Evolutionary conservation across 92 coral and sea anemone genomes (phyloP).

Genomic region (Nematostella vectensis): DNA sequence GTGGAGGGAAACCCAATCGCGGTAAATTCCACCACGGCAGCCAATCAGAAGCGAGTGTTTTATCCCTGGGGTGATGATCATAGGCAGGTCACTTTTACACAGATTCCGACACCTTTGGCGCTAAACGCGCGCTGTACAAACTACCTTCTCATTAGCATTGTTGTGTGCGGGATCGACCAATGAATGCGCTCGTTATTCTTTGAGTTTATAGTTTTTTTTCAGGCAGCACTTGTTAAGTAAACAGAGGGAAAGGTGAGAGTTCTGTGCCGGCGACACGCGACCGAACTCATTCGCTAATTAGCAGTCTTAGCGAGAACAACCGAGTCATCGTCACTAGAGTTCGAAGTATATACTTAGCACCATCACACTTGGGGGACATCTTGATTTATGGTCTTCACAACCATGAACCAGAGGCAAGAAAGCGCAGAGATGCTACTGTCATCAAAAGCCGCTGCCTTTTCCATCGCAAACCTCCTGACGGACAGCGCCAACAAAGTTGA

Average conservation of each 20-base stretch:
- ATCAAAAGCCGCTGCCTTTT: slow-evolving; percentile 76
- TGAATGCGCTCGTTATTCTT: slow-evolving; percentile 62
- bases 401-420: slow-evolving; percentile 10
- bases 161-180: slow-evolving; percentile 66
- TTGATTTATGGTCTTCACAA: too few relatives aligned
- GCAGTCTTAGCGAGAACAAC: too few relatives aligned
- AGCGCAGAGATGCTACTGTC: slow-evolving; percentile 45
- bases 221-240: slow-evolving; percentile 26
- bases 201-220: slow-evolving; percentile 33
- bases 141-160: slow-evolving; percentile 57
- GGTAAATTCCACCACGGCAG: neutral
- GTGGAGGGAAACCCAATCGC: neutral
- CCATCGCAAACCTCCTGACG: slow-evolving; percentile 61
- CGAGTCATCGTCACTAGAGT: neutral
- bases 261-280: too few relatives aligned
- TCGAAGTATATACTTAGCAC: too few relatives aligned
- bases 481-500: slow-evolving; percentile 13
- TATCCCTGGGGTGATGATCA: slow-evolving; percentile 15
- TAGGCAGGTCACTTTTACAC: slow-evolving; percentile 12
- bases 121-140: slow-evolving; percentile 44
- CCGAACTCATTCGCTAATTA: too few relatives aligned
- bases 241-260: slow-evolving; percentile 59
- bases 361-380: too few relatives aligned
- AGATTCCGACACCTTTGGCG: slow-evolving; percentile 72
- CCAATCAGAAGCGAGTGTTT: slow-evolving; percentile 13